phyloP scores from a whole-genome alignment of 30 jellyfish, hydroid and myxozoan genomes.

The Cassiopea xamachana region DNA sequence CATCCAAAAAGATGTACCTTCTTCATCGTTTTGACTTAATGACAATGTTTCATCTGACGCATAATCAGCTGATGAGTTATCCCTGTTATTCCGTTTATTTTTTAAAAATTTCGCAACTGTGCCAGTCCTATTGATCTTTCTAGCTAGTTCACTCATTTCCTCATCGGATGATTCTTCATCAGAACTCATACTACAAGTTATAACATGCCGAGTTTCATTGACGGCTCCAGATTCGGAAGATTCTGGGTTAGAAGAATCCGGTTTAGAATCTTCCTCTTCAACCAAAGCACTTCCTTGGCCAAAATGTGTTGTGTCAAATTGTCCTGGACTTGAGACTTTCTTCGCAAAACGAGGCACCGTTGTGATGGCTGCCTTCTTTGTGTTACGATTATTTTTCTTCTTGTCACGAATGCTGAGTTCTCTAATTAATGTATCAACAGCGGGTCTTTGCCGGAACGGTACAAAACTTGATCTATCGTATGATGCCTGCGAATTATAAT shows the following conservation, averaged over 20 bases:
- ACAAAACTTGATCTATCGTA: constrained; percentile 56
- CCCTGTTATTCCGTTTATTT: constrained; percentile 8
- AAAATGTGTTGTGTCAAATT: constrained; percentile 52
- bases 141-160: constrained; percentile 50
- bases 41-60: not conserved
- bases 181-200: constrained; percentile 65
- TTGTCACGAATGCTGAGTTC: constrained; percentile 70
- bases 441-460: constrained; percentile 36
- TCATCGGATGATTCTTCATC: constrained; percentile 63
- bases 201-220: constrained; percentile 17
- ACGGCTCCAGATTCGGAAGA: not conserved
- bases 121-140: constrained; percentile 35
- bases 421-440: constrained; percentile 54
- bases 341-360: not conserved
- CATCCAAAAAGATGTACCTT: constrained; percentile 22
- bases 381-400: not conserved
- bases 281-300: constrained; percentile 31
- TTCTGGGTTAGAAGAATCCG: not conserved
- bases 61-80: not conserved
- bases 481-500: constrained; percentile 19
- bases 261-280: not conserved
- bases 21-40: constrained; percentile 26
- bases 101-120: constrained; percentile 26
- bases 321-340: constrained; percentile 40
- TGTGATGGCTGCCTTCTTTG: not conserved